phyloP scores from a whole-genome alignment of 2,113 vertebrate species.

The Zosterops lateralis region DNA sequence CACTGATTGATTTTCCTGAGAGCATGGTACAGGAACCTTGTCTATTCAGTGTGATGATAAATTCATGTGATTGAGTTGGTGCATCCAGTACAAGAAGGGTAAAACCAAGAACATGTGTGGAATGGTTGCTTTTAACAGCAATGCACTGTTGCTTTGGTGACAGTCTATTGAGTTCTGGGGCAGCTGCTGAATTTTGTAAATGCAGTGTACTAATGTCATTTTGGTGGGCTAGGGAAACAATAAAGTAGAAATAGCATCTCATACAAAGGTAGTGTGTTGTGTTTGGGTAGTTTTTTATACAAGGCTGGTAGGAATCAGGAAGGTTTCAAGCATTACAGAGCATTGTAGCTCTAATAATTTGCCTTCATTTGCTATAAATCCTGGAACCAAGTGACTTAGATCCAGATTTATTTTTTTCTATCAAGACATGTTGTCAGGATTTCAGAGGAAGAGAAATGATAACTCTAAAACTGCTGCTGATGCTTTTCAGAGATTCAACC shows the following conservation, averaged over 20 bases:
- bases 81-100: background rate
- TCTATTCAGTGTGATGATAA: background rate
- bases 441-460: background rate
- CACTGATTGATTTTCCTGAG: background rate
- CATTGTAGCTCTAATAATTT: background rate
- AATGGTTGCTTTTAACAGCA: background rate
- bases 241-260: background rate
- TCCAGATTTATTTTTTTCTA: background rate
- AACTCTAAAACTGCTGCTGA: background rate
- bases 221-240: background rate
- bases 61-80: background rate
- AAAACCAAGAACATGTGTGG: background rate
- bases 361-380: background rate
- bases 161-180: background rate
- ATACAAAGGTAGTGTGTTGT: background rate
- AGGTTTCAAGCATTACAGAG: background rate
- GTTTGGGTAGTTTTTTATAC: background rate
- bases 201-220: background rate
- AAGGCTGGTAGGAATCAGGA: accelerated
- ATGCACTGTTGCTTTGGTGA: background rate
- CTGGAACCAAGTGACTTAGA: background rate
- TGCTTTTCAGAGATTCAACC: background rate
- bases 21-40: background rate
- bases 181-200: background rate
- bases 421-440: background rate